Conservation (phyloP, 2,888 invertebrate species). For the Coleophora flavipennella region DNA sequence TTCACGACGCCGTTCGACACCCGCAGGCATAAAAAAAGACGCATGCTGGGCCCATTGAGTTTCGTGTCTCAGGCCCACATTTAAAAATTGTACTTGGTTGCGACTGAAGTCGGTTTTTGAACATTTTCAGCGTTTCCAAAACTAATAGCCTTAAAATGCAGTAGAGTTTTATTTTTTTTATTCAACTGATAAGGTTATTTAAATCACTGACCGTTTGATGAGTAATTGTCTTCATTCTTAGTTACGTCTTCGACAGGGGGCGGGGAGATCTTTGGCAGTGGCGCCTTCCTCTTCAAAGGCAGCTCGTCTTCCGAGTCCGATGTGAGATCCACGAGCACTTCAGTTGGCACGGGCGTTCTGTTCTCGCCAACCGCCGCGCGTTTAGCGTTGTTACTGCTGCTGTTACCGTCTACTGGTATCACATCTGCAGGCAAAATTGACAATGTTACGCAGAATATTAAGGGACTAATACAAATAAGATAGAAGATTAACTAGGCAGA, state of each 20-base stretch:
- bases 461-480: too few relatives aligned
- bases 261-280: slow-evolving; percentile 51
- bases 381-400: slow-evolving; percentile 26
- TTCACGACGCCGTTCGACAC: too few relatives aligned
- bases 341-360: slow-evolving; percentile 47
- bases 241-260: slow-evolving; percentile 37
- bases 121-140: too few relatives aligned
- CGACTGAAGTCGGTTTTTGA: too few relatives aligned
- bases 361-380: slow-evolving; percentile 53
- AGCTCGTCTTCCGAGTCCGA: slow-evolving; percentile 82
- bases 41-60: too few relatives aligned
- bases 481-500: too few relatives aligned
- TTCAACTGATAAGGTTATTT: background rate
- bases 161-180: too few relatives aligned
- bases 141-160: too few relatives aligned
- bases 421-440: slow-evolving; percentile 44
- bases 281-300: slow-evolving; percentile 74
- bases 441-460: background rate
- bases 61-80: too few relatives aligned
- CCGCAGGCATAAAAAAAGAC: too few relatives aligned
- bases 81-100: too few relatives aligned
- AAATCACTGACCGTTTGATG: slow-evolving; percentile 34
- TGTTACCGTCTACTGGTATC: slow-evolving; percentile 53
- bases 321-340: slow-evolving; percentile 77
- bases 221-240: slow-evolving; percentile 51